Evolutionary conservation across 2,113 vertebrate genomes (phyloP).

Genomic region (Xerus inauris): DNA sequence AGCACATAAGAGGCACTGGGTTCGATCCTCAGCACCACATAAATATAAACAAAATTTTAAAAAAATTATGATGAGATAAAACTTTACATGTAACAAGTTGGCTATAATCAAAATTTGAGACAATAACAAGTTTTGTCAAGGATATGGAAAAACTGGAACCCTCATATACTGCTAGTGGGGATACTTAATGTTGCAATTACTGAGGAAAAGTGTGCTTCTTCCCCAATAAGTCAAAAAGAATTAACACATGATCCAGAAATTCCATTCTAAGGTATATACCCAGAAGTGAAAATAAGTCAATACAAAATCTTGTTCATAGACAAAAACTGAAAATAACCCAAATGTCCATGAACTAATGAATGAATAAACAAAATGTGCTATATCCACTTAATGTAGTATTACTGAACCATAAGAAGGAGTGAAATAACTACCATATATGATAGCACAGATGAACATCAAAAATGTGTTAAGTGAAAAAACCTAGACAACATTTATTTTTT

Average conservation of each 20-base stretch:
- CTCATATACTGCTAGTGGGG: not conserved
- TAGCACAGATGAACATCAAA: not conserved
- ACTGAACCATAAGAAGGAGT: not conserved
- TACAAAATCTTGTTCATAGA: not conserved
- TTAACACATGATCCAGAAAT: not conserved
- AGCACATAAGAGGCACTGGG: no score
- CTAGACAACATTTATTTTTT: not conserved
- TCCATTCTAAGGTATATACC: not conserved
- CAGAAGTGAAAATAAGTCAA: not conserved
- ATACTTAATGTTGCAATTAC: not conserved
- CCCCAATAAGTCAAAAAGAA: not conserved
- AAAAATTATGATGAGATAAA: constrained; percentile 21
- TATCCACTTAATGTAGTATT: not conserved
- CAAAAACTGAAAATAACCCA: constrained; percentile 7
- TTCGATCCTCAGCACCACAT: no score
- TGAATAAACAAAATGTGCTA: not conserved
- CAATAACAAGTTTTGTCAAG: not conserved
- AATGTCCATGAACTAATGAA: not conserved
- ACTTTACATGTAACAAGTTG: not conserved
- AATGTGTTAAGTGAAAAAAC: not conserved
- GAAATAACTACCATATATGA: not conserved
- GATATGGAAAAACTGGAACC: not conserved
- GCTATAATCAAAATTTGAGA: not conserved
- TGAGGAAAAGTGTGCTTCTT: not conserved
- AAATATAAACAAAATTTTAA: not conserved